Evolutionary conservation across 1,140 invertebrate species (phyloP).

Genomic region (Venturia canescens): DNA sequence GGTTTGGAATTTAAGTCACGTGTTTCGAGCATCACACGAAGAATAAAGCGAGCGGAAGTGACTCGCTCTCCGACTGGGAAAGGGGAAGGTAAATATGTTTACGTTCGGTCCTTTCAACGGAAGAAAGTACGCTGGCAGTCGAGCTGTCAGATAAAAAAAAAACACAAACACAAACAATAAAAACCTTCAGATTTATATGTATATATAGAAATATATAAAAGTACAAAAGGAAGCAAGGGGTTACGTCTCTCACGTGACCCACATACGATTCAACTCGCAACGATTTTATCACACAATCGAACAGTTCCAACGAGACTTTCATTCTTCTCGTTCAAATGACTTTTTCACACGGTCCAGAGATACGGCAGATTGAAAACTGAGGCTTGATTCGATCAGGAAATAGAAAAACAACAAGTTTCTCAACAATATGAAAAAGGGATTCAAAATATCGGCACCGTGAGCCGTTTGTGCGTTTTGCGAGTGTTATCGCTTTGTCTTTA

Average conservation of each 20-base stretch:
- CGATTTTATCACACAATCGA: conserved; percentile 32
- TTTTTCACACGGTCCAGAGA: conserved; percentile 31
- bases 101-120: background rate
- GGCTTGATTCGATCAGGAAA: background rate
- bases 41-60: conserved; percentile 46
- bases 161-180: background rate
- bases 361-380: background rate
- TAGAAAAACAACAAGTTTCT: background rate
- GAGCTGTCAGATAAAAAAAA: background rate
- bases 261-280: conserved; percentile 51
- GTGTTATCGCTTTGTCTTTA: background rate
- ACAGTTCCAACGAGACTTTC: conserved; percentile 6
- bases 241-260: conserved; percentile 37
- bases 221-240: conserved; percentile 16
- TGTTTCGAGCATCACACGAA: background rate
- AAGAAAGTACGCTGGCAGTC: background rate
- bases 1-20: conserved; percentile 56
- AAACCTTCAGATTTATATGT: background rate
- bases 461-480: background rate
- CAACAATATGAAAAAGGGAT: background rate
- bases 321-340: conserved; percentile 16
- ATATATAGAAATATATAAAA: background rate
- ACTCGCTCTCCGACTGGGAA: conserved; percentile 49
- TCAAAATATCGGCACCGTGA: background rate
- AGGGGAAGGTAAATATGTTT: conserved; percentile 34